These are phyloP conservation scores for Dromas ardeola DNA, from an alignment of 2,113 vertebrate species.

Conservation along the genomic window DNA sequence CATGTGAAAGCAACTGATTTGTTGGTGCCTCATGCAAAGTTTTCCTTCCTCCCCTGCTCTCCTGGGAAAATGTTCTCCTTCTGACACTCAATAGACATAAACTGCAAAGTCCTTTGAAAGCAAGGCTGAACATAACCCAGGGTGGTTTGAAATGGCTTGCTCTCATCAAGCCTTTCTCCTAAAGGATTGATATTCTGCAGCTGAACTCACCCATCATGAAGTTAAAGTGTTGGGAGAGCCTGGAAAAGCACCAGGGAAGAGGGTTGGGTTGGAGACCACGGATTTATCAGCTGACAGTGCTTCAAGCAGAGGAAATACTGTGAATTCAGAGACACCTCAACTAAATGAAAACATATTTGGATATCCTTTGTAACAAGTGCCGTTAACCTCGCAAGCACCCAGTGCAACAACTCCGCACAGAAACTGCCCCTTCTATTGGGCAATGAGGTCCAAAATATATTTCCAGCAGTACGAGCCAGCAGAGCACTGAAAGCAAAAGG, in stretches of 20 bases:
- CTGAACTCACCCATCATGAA: neutral
- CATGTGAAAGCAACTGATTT: neutral
- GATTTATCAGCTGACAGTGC: neutral
- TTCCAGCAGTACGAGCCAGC: neutral
- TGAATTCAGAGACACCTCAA: neutral
- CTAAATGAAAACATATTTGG: neutral
- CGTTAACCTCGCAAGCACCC: neutral
- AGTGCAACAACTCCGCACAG: no score
- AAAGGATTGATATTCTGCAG: neutral
- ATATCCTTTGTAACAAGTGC: neutral
- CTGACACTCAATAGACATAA: neutral
- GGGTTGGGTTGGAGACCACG: neutral
- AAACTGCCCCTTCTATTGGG: neutral
- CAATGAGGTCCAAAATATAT: neutral
- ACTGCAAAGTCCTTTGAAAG: neutral
- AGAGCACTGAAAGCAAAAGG: neutral
- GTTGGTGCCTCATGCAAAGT: neutral
- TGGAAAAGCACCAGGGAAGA: neutral
- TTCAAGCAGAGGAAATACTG: neutral
- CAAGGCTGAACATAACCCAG: neutral
- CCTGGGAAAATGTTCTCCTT: neutral
- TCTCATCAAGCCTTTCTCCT: neutral
- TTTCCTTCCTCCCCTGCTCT: accelerated
- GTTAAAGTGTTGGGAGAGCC: neutral
- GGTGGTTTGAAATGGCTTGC: neutral